A percentile compares a stretch with the other conserved stretches of the same genome.
Conservation (phyloP, 2,113 vertebrate genomes). For the Rattus norvegicus region GRCr8 NC_086027.1:6607001-6607500, state of each 20-base stretch:
- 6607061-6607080: background rate
- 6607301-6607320: background rate
- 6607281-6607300: background rate
- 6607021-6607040: background rate
- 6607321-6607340: background rate
- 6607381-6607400: background rate
- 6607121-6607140: background rate
- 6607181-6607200: background rate
- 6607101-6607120: too few species aligned
- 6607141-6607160: background rate
- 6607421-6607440: background rate
- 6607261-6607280: background rate
- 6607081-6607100: background rate
- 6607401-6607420: background rate
- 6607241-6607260: background rate
- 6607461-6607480: background rate
- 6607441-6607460: background rate
- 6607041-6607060: background rate
- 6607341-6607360: background rate
- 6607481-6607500: background rate
- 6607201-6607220: background rate
- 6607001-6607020: background rate
- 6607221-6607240: background rate
- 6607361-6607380: background rate
- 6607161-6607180: background rate